phyloP scores from a whole-genome alignment of 1,140 invertebrate genomes.

The Spodoptera litura region DNA sequence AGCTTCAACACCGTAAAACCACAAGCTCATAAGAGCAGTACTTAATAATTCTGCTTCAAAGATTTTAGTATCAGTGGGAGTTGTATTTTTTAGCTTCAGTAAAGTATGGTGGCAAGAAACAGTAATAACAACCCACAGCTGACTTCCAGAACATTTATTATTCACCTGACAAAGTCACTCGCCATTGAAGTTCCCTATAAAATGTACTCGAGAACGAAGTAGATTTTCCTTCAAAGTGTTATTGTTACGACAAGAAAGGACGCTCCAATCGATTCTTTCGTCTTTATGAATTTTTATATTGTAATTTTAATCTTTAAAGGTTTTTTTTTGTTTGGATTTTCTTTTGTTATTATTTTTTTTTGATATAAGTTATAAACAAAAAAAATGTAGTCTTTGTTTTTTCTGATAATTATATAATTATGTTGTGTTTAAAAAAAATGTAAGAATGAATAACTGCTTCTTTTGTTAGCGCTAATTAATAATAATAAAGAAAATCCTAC shows the following conservation, averaged over 20 bases:
- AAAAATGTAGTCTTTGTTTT: too few relatives aligned
- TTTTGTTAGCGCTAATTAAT: too few relatives aligned
- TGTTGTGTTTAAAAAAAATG: too few relatives aligned
- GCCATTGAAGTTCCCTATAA: constrained; percentile 62
- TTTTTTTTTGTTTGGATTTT: neutral
- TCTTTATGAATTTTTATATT: constrained; percentile 32
- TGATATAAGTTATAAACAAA: too few relatives aligned
- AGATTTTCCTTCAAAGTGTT: constrained; percentile 64
- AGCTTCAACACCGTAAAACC: too few relatives aligned
- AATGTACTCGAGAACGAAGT: constrained; percentile 59
- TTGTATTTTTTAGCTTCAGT: constrained; percentile 25
- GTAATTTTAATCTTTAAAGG: neutral
- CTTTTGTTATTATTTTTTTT: neutral
- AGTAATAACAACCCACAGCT: constrained; percentile 65
- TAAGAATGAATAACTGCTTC: too few relatives aligned
- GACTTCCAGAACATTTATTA: constrained; percentile 68
- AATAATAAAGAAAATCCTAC: too few relatives aligned
- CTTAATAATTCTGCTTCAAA: neutral
- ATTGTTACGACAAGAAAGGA: constrained; percentile 56
- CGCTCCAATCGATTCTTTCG: constrained; percentile 47
- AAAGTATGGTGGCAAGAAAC: constrained; percentile 50
- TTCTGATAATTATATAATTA: too few relatives aligned
- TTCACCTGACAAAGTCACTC: constrained; percentile 71
- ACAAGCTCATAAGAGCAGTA: too few relatives aligned
- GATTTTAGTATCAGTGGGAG: neutral